Percentiles rank a stretch among this genome's conserved stretches.
These are phyloP conservation scores for Idaea dimidiata DNA, from an alignment of 2,888 invertebrate genomes.

Conservation along the genomic window DNA sequence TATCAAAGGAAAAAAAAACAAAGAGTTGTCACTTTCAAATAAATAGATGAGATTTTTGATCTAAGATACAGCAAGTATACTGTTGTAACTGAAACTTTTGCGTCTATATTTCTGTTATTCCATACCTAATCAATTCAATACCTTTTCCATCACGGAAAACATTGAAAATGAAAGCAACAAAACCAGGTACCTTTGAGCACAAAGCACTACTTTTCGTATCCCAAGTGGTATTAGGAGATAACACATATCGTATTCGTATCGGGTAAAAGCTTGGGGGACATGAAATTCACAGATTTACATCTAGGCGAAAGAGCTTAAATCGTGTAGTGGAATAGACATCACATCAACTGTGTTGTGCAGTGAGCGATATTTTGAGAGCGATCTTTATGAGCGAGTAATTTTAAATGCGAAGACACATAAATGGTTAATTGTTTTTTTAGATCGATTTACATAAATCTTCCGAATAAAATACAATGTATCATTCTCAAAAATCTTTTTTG, in stretches of 20 bases:
- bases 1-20: no score
- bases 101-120: slow-evolving; percentile 23
- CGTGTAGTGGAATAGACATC: background rate
- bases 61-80: no score
- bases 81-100: slow-evolving; percentile 15
- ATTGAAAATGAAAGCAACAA: slow-evolving; percentile 25
- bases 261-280: slow-evolving; percentile 76
- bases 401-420: no score
- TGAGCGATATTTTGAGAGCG: no score
- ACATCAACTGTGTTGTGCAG: background rate
- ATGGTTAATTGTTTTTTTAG: no score
- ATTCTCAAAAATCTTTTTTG: no score
- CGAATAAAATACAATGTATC: no score
- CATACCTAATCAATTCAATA: background rate
- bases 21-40: no score
- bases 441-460: no score
- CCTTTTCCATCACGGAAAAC: slow-evolving; percentile 15
- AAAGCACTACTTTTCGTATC: slow-evolving; percentile 68
- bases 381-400: no score
- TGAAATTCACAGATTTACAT: slow-evolving; percentile 42
- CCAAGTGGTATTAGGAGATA: slow-evolving; percentile 75
- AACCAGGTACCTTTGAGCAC: slow-evolving; percentile 75
- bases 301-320: background rate
- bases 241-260: slow-evolving; percentile 75
- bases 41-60: no score